phyloP scores from a whole-genome alignment of 2,797 vertebrate genomes.

The Serranus cabrilla region DNA sequence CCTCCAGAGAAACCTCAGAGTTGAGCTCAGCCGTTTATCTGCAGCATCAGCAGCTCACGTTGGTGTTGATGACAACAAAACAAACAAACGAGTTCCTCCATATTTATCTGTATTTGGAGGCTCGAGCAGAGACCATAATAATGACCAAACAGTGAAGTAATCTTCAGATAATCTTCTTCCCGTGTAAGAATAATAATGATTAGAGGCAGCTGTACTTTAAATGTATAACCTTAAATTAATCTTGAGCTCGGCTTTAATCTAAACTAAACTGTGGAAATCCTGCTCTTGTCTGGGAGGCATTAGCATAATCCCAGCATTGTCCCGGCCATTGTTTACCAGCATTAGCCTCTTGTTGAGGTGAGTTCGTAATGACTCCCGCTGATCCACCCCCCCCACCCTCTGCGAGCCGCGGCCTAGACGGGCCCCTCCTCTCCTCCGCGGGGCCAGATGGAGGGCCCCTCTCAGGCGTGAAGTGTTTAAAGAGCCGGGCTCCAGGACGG shows the following conservation, averaged over 20 bases:
- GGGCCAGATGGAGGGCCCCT: constrained; percentile 80
- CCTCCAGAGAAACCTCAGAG: too few species aligned
- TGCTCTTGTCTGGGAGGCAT: constrained; percentile 73
- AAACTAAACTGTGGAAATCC: constrained; percentile 66
- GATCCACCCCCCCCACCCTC: constrained; percentile 44
- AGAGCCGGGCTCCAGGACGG: constrained; percentile 63
- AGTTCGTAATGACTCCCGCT: constrained; percentile 82
- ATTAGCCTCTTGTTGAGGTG: constrained; percentile 83
- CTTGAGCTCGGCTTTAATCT: constrained; percentile 51
- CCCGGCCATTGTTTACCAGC: constrained; percentile 82
- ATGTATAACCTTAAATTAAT: constrained; percentile 25
- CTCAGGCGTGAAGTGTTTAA: constrained; percentile 75
- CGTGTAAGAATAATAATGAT: neutral
- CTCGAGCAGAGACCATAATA: neutral
- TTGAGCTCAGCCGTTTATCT: neutral
- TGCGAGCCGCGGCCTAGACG: neutral
- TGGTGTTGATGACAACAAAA: neutral
- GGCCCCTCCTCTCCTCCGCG: constrained; percentile 44
- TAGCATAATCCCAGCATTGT: constrained; percentile 85
- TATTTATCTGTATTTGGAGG: neutral
- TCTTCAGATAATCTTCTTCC: constrained; percentile 8
- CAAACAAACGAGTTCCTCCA: neutral
- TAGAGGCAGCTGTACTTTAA: constrained; percentile 19
- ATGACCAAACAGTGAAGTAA: constrained; percentile 1
- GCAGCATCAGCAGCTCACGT: neutral